Base-by-base conservation (phyloP, 1,140 invertebrate species). In the Drosophila obscura region DNA sequence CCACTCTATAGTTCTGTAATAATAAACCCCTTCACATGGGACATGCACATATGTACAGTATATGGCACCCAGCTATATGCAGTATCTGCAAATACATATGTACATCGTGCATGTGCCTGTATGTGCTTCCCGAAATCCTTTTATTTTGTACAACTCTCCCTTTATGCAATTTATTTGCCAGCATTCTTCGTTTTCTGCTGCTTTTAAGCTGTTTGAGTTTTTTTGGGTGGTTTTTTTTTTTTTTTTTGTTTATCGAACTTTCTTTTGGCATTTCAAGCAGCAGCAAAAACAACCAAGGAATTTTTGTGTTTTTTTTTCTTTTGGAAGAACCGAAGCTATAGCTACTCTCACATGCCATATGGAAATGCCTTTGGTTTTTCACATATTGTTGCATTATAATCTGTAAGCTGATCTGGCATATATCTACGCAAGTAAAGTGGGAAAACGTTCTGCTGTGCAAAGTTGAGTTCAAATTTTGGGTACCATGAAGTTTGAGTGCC, bases 151-250 rank as follows among this genome's bases (percentile, higher is more conserved):
- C 31, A 43, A 59, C 61, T 68, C 67, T 49, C 53, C 44, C 61
- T 85, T 67, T 80, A 45, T 57, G 53, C 74, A 78, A 83, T 81
- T 81, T 64, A 81, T 81, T 80, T 73, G 67, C 64, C 71, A 66
- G 59, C 69, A 73, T 73, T 81, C 59, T 62, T 58, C 58, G 68
- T 58, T 55, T 81, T 50, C 51, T 73, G 50, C 50, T 62, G 56
- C 57, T 66, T 73, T 39, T 39, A 13, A 39, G 35, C 60, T 58
- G 44, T 43, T 65, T 22, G 48, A 15, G 35, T 43, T n/a, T 62
- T 44, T 73, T 58, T 31, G 6, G 26, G 5, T 49, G 13, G 16
- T 16, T 44, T n/a, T n/a, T 55, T 41, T n/a, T n/a, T n/a, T 39
- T 16, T 53, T 26, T 44, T 62, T 61, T 53, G 52, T 73, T 57